Evolutionary conservation across 2,888 invertebrate genomes (phyloP).

Genomic region (Drosophila prolongata): DNA sequence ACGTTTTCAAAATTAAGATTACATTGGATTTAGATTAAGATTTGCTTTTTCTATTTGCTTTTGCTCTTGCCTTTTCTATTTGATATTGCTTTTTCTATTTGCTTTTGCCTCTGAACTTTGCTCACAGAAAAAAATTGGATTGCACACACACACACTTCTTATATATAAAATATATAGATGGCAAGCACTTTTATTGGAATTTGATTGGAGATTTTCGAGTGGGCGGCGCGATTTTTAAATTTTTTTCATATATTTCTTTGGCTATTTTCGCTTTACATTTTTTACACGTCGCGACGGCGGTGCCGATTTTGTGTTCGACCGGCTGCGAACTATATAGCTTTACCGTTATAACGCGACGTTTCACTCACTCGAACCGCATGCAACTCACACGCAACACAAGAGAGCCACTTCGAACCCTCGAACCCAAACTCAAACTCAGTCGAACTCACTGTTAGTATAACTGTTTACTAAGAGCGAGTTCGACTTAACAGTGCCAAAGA

Average conservation of each 20-base stretch:
- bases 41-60: conserved; percentile 25
- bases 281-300: conserved; percentile 39
- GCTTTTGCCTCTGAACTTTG: conserved; percentile 50
- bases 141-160: conserved; percentile 62
- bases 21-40: conserved; percentile 22
- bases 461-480: too few species aligned
- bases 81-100: conserved; percentile 41
- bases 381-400: neutral
- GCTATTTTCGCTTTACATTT: conserved; percentile 46
- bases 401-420: neutral
- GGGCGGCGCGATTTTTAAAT: conserved; percentile 7
- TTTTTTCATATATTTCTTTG: conserved; percentile 23
- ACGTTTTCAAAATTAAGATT: conserved; percentile 36
- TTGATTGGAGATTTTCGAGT: conserved; percentile 19
- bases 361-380: neutral
- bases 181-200: conserved; percentile 42
- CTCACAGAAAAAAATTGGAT: conserved; percentile 50
- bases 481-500: conserved; percentile 29
- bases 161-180: conserved; percentile 25
- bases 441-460: neutral
- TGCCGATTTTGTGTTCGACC: conserved; percentile 42
- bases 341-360: conserved; percentile 2
- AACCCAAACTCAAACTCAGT: neutral
- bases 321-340: conserved; percentile 23
- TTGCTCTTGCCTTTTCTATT: conserved; percentile 24